Conservation (phyloP, 2,888 invertebrate species). For the Lamellibrachia satsuma region DNA sequence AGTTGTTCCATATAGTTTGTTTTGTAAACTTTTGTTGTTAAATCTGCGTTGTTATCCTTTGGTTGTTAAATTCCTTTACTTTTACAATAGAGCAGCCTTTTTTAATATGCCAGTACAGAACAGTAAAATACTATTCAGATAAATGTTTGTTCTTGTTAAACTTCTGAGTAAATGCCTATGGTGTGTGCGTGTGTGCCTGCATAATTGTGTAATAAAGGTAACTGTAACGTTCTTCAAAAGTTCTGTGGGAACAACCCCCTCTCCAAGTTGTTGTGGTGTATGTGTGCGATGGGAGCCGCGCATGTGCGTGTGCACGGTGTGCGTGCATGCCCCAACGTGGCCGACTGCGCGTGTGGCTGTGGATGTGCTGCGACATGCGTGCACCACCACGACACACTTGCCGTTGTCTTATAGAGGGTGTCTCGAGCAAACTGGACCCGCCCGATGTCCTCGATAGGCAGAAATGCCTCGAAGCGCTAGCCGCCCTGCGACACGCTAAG, state of each 20-base stretch:
- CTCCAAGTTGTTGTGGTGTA: not conserved
- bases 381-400: conserved; percentile 17
- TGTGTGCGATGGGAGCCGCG: not conserved
- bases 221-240: not conserved
- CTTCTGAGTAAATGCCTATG: not conserved
- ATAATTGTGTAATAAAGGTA: not conserved
- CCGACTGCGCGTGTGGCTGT: conserved; percentile 13
- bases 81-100: not conserved
- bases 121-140: too few species aligned
- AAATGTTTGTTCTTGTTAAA: not conserved
- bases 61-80: not conserved
- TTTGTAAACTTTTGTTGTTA: not conserved
- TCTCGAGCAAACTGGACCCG: conserved; percentile 72
- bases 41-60: not conserved
- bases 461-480: conserved; percentile 99
- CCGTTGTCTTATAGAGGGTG: conserved; percentile 62
- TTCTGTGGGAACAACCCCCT: not conserved
- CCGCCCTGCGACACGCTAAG: conserved; percentile 99
- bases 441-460: conserved; percentile 97
- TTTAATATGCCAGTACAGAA: too few species aligned
- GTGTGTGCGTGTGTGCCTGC: not conserved
- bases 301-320: conserved; percentile 18
- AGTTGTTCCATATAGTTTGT: not conserved
- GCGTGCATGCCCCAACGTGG: not conserved
- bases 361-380: conserved; percentile 8